Evolutionary conservation across 2,888 invertebrate species (phyloP).

Genomic region (Melinaea marsaeus): DNA sequence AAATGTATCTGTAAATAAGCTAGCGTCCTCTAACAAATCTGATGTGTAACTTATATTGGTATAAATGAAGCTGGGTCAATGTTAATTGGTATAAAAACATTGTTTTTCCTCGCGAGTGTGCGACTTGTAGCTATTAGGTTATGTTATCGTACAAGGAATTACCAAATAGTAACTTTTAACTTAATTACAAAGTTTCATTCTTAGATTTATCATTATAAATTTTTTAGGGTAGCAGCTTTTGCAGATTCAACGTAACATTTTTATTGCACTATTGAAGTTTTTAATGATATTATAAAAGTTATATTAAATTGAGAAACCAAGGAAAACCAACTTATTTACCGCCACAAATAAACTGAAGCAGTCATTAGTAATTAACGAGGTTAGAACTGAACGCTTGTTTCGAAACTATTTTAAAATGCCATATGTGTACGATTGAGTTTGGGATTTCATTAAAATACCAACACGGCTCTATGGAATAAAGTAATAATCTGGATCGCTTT

Average conservation of each 20-base stretch:
- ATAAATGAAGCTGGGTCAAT: too few species aligned
- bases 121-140: neutral
- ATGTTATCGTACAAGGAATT: too few species aligned
- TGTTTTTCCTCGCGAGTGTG: too few species aligned
- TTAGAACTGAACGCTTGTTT: conserved; percentile 27
- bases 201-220: too few species aligned
- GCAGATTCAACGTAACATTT: neutral
- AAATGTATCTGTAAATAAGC: conserved; percentile 26
- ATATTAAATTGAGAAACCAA: conserved; percentile 4
- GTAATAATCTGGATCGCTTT: conserved; percentile 43
- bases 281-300: neutral
- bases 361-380: conserved; percentile 27
- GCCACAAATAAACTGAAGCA: conserved; percentile 11
- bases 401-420: conserved; percentile 36
- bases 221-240: neutral
- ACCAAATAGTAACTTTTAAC: neutral
- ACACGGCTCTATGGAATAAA: conserved; percentile 39
- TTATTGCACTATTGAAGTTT: neutral
- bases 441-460: conserved; percentile 42
- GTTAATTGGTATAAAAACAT: too few species aligned
- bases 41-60: too few species aligned
- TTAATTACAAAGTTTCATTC: too few species aligned
- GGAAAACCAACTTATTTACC: conserved; percentile 5
- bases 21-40: conserved; percentile 15
- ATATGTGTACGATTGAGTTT: conserved; percentile 28